Evolutionary conservation across 2,888 invertebrate genomes (phyloP), one percentile per base, ranked within the genome.

Genomic region (Drosophila mercatorum): DNA sequence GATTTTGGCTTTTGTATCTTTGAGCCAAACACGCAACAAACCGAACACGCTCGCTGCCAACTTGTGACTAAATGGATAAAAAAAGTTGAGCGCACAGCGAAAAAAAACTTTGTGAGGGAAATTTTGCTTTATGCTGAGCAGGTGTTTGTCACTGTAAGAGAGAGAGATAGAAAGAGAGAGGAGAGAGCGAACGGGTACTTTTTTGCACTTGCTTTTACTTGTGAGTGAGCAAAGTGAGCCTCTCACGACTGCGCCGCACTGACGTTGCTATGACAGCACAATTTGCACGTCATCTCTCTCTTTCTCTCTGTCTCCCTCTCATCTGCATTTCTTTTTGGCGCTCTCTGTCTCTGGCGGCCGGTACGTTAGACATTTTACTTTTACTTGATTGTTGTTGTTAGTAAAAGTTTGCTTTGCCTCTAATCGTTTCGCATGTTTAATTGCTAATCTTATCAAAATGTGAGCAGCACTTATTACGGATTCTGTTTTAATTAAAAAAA

Each of bases 401-500:
- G 41, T 53, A 41, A 47, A 58, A 17, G 47, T 70, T 70, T 53
- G 36, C 70, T 60, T 46, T 51, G 57, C 46, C 56, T 47, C 56
- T 47, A 47, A 43, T 47, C 41, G n/a, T 34, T 62, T 60, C 28
- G 28, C 34, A 56, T 65, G 43, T 46, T 62, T 70, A 71, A 68
- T 53, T 61, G 46, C 26, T 64, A 75, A 85, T 82, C 88, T 88
- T 80, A 83, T 83, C 77, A 77, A 47, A 40, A 57, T 70, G 17
- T 53, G 44, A 44, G 40, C 38, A 52, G 51, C 38, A 57, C 46
- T 56, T 34, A 43, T 46, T 68, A 38, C 14, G 31, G 38, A 58
- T 58, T 44, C 47, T n/a, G 44, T 47, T 67, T 67, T 57, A 47
- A 26, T 67, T 68, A 5, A 31, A 22, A 34, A 59, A 5, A 31